These are phyloP conservation scores for Vidua macroura DNA, from an alignment of 2,113 vertebrate species.

Conservation along the genomic window DNA sequence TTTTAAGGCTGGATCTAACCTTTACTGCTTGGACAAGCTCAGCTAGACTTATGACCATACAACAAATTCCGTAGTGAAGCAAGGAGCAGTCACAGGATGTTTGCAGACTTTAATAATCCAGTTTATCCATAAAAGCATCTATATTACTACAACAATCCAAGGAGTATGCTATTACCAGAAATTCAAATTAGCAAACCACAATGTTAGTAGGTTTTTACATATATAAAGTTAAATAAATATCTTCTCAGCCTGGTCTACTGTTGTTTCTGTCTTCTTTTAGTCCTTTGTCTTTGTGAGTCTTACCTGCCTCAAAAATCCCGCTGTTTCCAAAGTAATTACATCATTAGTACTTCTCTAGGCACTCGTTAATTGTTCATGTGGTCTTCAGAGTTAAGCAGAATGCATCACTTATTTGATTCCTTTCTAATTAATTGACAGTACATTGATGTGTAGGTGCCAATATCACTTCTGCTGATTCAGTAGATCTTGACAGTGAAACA, in stretches of 20 bases:
- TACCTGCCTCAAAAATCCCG: not conserved
- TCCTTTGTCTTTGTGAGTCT: not conserved
- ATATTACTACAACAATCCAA: not conserved
- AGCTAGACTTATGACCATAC: not conserved
- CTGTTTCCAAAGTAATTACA: not conserved
- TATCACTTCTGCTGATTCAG: not conserved
- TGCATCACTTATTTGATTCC: not conserved
- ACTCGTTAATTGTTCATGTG: rapidly evolving
- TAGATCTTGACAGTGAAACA: not conserved
- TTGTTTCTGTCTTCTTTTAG: not conserved
- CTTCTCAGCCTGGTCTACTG: not conserved
- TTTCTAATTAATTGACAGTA: not conserved
- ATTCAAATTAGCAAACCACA: not conserved
- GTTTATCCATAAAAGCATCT: not conserved
- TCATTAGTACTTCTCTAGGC: not conserved
- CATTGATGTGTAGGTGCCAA: not conserved
- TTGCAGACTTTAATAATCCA: not conserved
- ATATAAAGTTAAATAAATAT: not conserved
- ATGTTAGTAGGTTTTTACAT: not conserved
- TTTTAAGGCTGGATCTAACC: not conserved
- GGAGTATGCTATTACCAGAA: not conserved
- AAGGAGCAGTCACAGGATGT: not conserved
- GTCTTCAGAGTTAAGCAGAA: not conserved
- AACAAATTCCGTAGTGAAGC: not conserved
- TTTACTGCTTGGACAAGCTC: not conserved